A percentile compares a stretch with the other conserved stretches of the same genome.
Conservation (phyloP, 1,140 invertebrate genomes). For the Drosophila kepulauana region DNA sequence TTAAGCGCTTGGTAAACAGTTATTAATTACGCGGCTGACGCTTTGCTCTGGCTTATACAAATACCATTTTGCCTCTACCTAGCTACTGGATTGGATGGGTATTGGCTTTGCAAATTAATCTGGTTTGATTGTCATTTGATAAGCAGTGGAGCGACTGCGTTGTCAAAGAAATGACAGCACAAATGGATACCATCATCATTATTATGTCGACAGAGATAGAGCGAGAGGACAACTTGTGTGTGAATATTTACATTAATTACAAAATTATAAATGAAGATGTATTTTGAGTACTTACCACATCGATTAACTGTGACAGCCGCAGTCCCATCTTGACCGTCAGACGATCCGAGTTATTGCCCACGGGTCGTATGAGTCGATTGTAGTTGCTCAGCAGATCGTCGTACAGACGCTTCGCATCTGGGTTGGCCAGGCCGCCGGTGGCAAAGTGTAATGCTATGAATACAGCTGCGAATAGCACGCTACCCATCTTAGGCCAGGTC, state of each 20-base stretch:
- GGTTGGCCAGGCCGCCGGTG: conserved; percentile 90
- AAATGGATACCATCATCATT: conserved; percentile 39
- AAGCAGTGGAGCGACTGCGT: conserved; percentile 1
- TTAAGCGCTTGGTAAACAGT: conserved; percentile 77
- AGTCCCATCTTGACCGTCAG: conserved; percentile 98
- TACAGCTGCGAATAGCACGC: conserved; percentile 90
- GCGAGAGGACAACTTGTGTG: conserved; percentile 35
- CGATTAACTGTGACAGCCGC: conserved; percentile 97
- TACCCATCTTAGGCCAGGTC: conserved; percentile 93
- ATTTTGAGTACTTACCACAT: conserved; percentile 93
- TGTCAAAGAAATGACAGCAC: conserved; percentile 36
- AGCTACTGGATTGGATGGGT: conserved; percentile 41
- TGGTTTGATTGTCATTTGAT: conserved; percentile 71
- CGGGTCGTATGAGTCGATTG: conserved; percentile 98
- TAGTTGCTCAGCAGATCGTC: conserved; percentile 98
- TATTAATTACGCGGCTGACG: conserved; percentile 69
- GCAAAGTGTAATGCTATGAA: conserved; percentile 89
- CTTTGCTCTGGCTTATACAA: conserved; percentile 61
- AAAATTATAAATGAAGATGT: conserved; percentile 3
- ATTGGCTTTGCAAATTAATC: conserved; percentile 72
- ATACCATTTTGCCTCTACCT: conserved; percentile 33
- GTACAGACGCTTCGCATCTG: conserved; percentile 96
- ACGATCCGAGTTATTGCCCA: conserved; percentile 97
- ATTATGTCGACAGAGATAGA: conserved; percentile 37
- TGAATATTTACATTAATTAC: conserved; percentile 9